A percentile compares a stretch with the other conserved stretches of the same genome.
Conservation (phyloP, 2,797 vertebrate species). For the Carapus acus region DNA sequence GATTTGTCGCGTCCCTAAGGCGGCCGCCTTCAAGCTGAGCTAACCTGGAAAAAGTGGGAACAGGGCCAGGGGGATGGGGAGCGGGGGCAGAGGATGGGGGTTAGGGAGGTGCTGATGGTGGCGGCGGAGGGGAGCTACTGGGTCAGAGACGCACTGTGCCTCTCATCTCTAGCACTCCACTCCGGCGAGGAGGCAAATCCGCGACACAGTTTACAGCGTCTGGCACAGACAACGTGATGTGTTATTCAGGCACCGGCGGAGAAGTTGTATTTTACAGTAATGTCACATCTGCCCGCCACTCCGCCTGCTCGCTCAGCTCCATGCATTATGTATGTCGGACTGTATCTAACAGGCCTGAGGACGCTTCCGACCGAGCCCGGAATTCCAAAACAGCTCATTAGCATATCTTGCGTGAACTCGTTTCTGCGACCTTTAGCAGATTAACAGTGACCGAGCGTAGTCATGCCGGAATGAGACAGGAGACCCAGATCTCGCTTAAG, state of each 20-base stretch:
- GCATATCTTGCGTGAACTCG: background rate
- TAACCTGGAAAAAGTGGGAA: slow-evolving; percentile 33
- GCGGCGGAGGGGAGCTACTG: slow-evolving; percentile 8
- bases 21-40: slow-evolving; percentile 22
- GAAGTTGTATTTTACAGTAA: background rate
- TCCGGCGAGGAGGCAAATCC: slow-evolving; percentile 1
- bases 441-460: background rate
- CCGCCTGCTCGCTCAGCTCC: no score
- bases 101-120: slow-evolving; percentile 23
- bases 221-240: no score
- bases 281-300: no score
- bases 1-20: slow-evolving; percentile 34
- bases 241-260: slow-evolving; percentile 6
- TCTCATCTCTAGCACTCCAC: slow-evolving; percentile 17
- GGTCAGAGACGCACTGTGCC: slow-evolving; percentile 12
- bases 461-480: no score
- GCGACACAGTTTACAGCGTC: no score
- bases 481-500: background rate
- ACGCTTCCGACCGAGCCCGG: background rate
- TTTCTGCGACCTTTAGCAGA: background rate
- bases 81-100: no score
- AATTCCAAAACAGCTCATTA: background rate
- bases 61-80: no score
- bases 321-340: background rate
- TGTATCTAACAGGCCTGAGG: background rate